Evolutionary conservation across 2,888 invertebrate species (phyloP).

Genomic region (Trimorus sp.): DNA sequence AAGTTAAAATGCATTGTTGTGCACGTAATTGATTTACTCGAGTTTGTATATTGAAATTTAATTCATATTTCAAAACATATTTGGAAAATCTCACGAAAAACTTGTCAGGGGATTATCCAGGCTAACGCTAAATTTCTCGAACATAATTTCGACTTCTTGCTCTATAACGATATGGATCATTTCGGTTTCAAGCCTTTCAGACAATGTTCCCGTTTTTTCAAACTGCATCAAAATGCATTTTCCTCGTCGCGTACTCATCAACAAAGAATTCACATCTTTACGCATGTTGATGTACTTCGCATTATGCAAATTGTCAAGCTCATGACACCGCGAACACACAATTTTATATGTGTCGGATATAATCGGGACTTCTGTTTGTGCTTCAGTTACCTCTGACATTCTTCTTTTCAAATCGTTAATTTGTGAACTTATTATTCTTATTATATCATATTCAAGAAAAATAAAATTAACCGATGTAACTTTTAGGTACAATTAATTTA

Average conservation of each 20-base stretch:
- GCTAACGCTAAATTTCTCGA: background rate
- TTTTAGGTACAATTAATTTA: no score
- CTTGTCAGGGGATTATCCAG: conserved; percentile 23
- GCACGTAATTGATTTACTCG: no score
- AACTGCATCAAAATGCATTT: conserved; percentile 18
- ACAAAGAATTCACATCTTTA: conserved; percentile 1
- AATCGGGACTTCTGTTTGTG: no score
- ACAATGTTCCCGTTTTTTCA: conserved; percentile 4
- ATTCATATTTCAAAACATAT: conserved; percentile 1
- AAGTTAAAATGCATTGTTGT: no score
- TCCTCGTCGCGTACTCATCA: conserved; percentile 6
- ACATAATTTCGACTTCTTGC: conserved; percentile 11
- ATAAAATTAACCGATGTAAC: no score
- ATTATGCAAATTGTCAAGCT: conserved; percentile 2
- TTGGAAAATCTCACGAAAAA: conserved; percentile 30
- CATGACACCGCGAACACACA: no score
- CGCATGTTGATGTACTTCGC: conserved; percentile 16
- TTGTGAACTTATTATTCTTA: no score
- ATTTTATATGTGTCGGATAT: no score
- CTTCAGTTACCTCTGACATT: no score
- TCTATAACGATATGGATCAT: conserved; percentile 10
- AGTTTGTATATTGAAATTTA: background rate
- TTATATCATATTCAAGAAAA: no score
- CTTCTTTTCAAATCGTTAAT: no score
- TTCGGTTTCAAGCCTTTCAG: conserved; percentile 2